Conservation (phyloP, 2,113 vertebrate genomes). For the Megaceryle torquata region DNA sequence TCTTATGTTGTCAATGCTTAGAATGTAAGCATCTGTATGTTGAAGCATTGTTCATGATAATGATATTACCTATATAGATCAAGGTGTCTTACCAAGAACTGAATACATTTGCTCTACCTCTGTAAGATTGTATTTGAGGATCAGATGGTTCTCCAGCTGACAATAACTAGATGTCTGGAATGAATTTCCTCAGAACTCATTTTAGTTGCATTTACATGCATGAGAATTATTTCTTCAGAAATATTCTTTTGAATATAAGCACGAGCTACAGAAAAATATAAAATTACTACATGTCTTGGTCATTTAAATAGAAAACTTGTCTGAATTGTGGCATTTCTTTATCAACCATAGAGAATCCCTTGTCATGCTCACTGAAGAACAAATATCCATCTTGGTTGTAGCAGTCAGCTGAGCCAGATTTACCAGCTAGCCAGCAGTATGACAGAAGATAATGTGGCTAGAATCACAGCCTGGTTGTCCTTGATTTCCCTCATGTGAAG, state of each 20-base stretch:
- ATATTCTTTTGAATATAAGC: background rate
- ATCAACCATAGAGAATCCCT: background rate
- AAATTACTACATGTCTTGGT: background rate
- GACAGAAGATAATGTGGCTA: background rate
- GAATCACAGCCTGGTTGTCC: background rate
- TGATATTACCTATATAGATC: background rate
- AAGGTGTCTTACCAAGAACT: background rate
- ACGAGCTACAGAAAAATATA: background rate
- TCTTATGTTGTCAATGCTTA: background rate
- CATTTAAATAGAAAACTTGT: background rate
- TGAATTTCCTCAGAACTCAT: background rate
- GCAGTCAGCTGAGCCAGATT: background rate
- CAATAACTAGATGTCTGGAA: background rate
- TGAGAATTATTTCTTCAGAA: background rate
- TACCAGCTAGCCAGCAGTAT: background rate
- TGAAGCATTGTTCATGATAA: background rate
- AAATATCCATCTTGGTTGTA: background rate
- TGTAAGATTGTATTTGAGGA: background rate
- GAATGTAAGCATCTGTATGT: background rate
- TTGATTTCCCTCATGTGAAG: background rate
- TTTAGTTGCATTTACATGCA: background rate
- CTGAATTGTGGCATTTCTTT: background rate
- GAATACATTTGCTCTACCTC: background rate
- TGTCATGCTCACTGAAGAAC: background rate
- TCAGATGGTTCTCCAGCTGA: background rate